Percentiles rank a stretch among this genome's conserved stretches.
Conservation (phyloP, 2,113 vertebrate species). For the Choloepus hoffmanni region DNA sequence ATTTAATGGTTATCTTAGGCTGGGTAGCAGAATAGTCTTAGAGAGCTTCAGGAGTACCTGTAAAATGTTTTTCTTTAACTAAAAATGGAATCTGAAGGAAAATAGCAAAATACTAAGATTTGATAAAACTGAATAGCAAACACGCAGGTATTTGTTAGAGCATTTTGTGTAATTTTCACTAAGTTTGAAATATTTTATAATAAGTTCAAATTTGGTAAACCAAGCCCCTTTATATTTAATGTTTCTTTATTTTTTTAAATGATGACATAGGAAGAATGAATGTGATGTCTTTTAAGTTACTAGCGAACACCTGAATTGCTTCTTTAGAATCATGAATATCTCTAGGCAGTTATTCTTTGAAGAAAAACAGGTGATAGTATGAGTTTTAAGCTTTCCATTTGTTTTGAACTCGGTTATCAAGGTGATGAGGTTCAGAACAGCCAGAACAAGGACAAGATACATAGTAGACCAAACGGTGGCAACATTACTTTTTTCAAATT, state of each 20-base stretch:
- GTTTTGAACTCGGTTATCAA: neutral
- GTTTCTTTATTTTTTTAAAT: neutral
- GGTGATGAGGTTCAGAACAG: neutral
- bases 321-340: neutral
- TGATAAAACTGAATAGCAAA: neutral
- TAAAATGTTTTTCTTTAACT: neutral
- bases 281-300: neutral
- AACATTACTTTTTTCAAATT: slow-evolving; percentile 15
- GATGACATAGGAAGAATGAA: neutral
- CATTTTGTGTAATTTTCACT: neutral
- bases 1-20: neutral
- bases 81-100: neutral
- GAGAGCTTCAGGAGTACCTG: neutral
- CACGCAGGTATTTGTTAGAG: neutral
- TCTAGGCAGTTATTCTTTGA: neutral
- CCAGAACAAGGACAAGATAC: neutral
- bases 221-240: neutral
- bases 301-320: neutral
- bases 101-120: neutral
- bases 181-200: neutral
- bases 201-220: neutral
- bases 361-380: neutral
- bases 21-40: neutral
- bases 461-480: neutral
- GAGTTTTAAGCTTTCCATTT: slow-evolving; percentile 22